These are phyloP conservation scores for Chrysolina oricalcia DNA, from an alignment of 2,888 invertebrate genomes.

Conservation along the genomic window DNA sequence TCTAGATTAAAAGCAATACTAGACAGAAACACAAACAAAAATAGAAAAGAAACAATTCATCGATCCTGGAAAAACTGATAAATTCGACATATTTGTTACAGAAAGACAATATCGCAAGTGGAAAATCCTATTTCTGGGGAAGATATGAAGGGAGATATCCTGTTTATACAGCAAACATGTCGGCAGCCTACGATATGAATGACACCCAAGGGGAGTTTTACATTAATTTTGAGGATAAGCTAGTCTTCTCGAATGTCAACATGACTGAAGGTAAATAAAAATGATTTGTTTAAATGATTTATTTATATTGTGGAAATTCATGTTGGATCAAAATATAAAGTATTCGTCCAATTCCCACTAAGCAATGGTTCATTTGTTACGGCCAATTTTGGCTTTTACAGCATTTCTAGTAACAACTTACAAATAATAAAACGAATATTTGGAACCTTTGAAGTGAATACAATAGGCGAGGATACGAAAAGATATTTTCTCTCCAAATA, in stretches of 20 bases:
- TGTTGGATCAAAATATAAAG: no score
- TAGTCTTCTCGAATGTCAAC: slow-evolving; percentile 80
- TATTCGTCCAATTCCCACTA: no score
- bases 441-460: no score
- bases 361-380: no score
- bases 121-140: slow-evolving; percentile 73
- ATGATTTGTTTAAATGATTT: neutral
- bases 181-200: slow-evolving; percentile 75
- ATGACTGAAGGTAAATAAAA: slow-evolving; percentile 76
- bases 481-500: no score
- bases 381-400: no score
- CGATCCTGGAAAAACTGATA: slow-evolving; percentile 11
- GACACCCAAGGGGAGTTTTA: slow-evolving; percentile 77
- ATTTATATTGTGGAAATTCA: no score
- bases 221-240: slow-evolving; percentile 75
- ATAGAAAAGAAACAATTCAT: neutral
- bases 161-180: slow-evolving; percentile 76
- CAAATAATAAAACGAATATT: no score
- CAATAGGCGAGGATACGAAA: no score
- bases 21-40: neutral
- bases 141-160: slow-evolving; percentile 73
- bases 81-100: slow-evolving; percentile 50
- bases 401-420: no score
- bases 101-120: slow-evolving; percentile 64
- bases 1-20: neutral